These are phyloP conservation scores for Petrophora chlorosata DNA, from an alignment of 2,888 invertebrate genomes.

Conservation along the genomic window DNA sequence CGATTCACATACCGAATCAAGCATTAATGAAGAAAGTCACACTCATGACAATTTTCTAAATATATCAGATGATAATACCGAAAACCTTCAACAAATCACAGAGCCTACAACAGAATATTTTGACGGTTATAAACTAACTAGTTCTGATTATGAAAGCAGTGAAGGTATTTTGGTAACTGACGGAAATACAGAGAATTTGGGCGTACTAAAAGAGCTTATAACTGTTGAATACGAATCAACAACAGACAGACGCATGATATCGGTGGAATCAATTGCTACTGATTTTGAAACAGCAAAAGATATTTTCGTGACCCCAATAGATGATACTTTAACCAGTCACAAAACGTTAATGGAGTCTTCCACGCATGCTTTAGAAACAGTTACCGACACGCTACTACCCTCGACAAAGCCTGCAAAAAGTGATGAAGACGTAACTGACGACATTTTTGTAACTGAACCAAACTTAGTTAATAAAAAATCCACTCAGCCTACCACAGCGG, in stretches of 20 bases:
- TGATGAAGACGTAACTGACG: neutral
- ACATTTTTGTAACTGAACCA: neutral
- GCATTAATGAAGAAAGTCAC: no score
- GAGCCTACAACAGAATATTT: no score
- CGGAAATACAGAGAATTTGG: neutral
- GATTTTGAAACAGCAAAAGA: slow-evolving; percentile 1
- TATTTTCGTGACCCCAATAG: neutral
- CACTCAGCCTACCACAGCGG: neutral
- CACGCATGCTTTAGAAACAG: neutral
- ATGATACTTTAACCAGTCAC: neutral
- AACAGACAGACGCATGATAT: neutral
- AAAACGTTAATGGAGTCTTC: neutral
- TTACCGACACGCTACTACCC: neutral
- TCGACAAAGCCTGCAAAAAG: neutral
- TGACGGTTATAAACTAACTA: no score
- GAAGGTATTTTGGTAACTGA: neutral
- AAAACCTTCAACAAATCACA: no score
- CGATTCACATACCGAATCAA: no score
- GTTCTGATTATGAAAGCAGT: no score
- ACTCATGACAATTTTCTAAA: no score
- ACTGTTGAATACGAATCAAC: neutral
- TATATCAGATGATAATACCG: no score
- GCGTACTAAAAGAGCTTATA: neutral
- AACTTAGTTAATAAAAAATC: neutral
- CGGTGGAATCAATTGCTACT: neutral